Conservation (phyloP, 2,113 vertebrate species). For the Hippopotamus amphibius region DNA sequence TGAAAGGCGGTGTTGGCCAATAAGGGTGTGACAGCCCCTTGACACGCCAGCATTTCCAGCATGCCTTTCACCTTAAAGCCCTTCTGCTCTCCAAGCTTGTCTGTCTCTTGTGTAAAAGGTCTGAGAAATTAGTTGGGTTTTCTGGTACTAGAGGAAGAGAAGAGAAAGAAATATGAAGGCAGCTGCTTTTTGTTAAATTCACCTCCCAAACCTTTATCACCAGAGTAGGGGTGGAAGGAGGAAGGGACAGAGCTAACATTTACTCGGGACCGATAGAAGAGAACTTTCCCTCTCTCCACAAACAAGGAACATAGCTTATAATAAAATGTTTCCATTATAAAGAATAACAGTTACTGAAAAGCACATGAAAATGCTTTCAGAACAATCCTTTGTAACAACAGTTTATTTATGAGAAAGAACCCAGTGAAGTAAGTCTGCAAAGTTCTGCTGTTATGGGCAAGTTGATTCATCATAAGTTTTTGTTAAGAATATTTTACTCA, state of each 20-base stretch:
- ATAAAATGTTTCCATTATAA: background rate
- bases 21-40: background rate
- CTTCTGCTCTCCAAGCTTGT: no score
- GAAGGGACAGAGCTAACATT: background rate
- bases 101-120: background rate
- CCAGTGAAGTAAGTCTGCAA: background rate
- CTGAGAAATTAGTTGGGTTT: background rate
- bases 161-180: background rate
- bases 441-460: background rate
- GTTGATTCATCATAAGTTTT: background rate
- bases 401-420: background rate
- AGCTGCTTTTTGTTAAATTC: background rate
- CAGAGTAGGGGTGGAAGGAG: background rate
- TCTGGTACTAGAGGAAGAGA: background rate
- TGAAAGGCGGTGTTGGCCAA: fast-evolving
- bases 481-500: background rate
- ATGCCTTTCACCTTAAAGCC: no score
- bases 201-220: background rate
- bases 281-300: background rate
- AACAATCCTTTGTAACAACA: background rate
- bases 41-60: background rate
- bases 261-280: background rate
- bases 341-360: background rate
- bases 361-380: background rate
- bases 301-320: background rate